phyloP scores from a whole-genome alignment of 2,888 invertebrate species.

The Phortica magna region DNA sequence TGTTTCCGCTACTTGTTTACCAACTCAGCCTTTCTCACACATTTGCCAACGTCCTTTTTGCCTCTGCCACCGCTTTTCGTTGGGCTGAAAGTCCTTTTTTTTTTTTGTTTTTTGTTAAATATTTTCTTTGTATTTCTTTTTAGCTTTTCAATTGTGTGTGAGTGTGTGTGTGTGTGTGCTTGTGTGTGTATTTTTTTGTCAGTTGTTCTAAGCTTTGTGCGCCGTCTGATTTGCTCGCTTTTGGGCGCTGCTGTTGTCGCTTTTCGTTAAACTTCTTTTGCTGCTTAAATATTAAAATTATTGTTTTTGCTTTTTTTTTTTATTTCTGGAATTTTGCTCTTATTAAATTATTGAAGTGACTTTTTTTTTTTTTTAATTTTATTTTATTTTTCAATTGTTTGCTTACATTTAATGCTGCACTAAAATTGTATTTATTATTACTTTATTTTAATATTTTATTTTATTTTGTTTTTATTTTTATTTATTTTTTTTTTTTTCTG shows the following conservation, averaged over 20 bases:
- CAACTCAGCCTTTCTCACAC: too few relatives aligned
- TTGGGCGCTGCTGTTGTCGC: too few relatives aligned
- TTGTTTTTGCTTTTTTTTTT: too few relatives aligned
- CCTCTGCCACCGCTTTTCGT: background rate
- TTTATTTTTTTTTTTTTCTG: too few relatives aligned
- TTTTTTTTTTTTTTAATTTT: background rate
- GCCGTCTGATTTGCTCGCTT: background rate
- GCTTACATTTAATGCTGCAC: background rate
- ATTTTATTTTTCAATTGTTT: background rate
- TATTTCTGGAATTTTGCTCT: background rate
- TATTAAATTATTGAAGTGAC: background rate
- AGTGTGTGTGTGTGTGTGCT: background rate
- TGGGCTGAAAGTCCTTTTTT: background rate
- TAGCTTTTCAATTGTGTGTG: background rate
- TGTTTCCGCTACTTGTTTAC: too few relatives aligned
- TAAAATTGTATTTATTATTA: background rate
- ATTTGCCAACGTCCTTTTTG: background rate
- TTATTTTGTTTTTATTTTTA: background rate
- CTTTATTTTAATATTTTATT: background rate
- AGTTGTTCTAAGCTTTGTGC: background rate
- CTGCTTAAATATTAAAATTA: too few relatives aligned
- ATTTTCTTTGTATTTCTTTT: background rate
- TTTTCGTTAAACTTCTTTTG: too few relatives aligned
- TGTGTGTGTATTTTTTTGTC: background rate
- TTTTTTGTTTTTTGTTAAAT: background rate